These are phyloP conservation scores for Archivesica marissinica DNA, from an alignment of 1,140 invertebrate species.

Conservation along the genomic window DNA sequence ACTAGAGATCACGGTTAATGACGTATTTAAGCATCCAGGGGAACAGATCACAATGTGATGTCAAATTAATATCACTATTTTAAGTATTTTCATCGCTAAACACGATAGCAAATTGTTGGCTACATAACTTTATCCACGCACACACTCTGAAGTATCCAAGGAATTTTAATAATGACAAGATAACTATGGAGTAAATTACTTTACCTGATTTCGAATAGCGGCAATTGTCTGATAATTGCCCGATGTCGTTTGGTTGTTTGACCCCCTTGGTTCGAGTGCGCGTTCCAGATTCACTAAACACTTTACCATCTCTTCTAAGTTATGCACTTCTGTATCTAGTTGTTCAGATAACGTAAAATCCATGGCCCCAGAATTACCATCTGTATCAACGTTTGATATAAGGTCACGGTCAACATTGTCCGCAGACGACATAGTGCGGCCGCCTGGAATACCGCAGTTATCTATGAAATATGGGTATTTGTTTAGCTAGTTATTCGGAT, in stretches of 20 bases:
- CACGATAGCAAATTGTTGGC: constrained; percentile 14
- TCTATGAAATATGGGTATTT: constrained; percentile 21
- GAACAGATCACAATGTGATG: constrained; percentile 10
- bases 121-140: not conserved
- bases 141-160: constrained; percentile 32
- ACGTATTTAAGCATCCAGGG: not conserved
- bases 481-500: constrained; percentile 42
- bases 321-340: constrained; percentile 51
- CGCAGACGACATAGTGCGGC: constrained; percentile 36
- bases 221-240: constrained; percentile 17
- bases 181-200: constrained; percentile 42
- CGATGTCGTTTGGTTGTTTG: constrained; percentile 35
- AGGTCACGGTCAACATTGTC: constrained; percentile 40
- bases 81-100: not conserved
- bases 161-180: constrained; percentile 51
- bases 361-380: constrained; percentile 11
- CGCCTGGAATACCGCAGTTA: constrained; percentile 17
- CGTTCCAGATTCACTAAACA: constrained; percentile 55
- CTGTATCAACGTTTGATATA: constrained; percentile 11
- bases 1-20: not conserved
- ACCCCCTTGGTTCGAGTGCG: constrained; percentile 18
- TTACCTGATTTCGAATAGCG: constrained; percentile 30
- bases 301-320: constrained; percentile 44
- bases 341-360: constrained; percentile 47
- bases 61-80: constrained; percentile 1